A percentile compares a stretch with the other conserved stretches of the same genome.
These are phyloP conservation scores for Synanceia verrucosa DNA, from an alignment of 2,797 vertebrate genomes.

Conservation along the genomic window DNA sequence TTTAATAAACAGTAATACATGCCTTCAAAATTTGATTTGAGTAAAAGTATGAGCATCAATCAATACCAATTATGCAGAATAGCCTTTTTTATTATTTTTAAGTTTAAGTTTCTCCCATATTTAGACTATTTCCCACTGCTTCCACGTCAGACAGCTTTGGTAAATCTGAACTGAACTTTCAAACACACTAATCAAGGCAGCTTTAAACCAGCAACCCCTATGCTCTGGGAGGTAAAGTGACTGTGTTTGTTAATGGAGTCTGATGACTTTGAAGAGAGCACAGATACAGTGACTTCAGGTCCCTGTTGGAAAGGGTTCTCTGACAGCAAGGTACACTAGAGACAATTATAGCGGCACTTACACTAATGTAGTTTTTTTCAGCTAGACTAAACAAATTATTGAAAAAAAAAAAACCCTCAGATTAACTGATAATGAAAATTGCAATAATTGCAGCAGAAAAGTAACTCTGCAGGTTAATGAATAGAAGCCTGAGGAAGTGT, in stretches of 20 bases:
- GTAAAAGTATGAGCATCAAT: not conserved
- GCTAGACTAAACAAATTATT: not conserved
- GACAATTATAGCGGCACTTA: not conserved
- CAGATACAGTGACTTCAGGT: not conserved
- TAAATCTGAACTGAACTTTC: not conserved
- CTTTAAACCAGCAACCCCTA: not conserved
- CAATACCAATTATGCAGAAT: not conserved
- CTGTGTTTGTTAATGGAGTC: not conserved
- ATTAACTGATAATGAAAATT: not conserved
- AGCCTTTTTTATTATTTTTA: too few species aligned
- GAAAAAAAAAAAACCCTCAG: not conserved
- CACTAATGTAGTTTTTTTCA: not conserved
- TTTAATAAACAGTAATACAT: not conserved
- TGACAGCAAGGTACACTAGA: not conserved
- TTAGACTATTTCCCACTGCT: not conserved
- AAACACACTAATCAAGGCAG: not conserved
- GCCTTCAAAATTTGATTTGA: not conserved
- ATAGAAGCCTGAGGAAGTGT: not conserved
- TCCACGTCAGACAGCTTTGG: not conserved
- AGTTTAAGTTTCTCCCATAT: too few species aligned
- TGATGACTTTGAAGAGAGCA: not conserved
- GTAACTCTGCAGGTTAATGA: not conserved
- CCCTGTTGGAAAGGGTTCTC: not conserved
- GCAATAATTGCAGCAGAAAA: not conserved
- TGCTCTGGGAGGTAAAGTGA: not conserved